Conservation (phyloP, 2,888 invertebrate genomes). For the Agriopis aurantiaria region DNA sequence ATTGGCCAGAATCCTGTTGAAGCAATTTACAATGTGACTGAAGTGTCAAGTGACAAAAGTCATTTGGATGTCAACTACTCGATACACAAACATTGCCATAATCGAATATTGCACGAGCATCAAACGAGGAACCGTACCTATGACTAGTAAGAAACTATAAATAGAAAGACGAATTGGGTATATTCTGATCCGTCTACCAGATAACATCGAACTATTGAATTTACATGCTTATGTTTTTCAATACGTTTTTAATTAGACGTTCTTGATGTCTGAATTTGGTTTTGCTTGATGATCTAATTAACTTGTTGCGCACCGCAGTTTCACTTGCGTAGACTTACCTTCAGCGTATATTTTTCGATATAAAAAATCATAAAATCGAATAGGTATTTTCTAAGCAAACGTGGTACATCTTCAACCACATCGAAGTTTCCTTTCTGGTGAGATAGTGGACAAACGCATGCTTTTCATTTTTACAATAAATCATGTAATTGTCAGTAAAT, state of each 20-base stretch:
- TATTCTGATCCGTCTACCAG: not conserved
- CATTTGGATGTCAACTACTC: slow-evolving; percentile 58
- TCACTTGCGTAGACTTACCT: too few relatives aligned
- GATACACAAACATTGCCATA: slow-evolving; percentile 37
- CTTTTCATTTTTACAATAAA: too few relatives aligned
- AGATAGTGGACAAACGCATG: too few relatives aligned
- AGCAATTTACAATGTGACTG: slow-evolving; percentile 58
- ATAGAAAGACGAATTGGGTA: not conserved
- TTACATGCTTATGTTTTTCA: not conserved
- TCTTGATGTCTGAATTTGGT: too few relatives aligned
- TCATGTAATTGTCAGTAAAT: too few relatives aligned
- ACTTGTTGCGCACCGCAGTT: too few relatives aligned
- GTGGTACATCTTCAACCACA: too few relatives aligned
- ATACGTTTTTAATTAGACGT: not conserved
- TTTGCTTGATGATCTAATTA: too few relatives aligned
- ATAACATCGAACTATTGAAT: not conserved
- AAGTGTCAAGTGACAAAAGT: slow-evolving; percentile 57
- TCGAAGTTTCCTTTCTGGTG: too few relatives aligned
- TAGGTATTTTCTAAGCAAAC: too few relatives aligned
- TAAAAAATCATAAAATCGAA: too few relatives aligned
- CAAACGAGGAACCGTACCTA: not conserved
- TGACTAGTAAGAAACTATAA: slow-evolving; percentile 10
- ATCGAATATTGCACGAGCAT: slow-evolving; percentile 27
- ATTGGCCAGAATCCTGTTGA: slow-evolving; percentile 63
- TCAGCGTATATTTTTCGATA: too few relatives aligned